Percentiles rank a stretch among this genome's conserved stretches.
Conservation (phyloP, 2,113 vertebrate species). For the Grallaria varia region DNA sequence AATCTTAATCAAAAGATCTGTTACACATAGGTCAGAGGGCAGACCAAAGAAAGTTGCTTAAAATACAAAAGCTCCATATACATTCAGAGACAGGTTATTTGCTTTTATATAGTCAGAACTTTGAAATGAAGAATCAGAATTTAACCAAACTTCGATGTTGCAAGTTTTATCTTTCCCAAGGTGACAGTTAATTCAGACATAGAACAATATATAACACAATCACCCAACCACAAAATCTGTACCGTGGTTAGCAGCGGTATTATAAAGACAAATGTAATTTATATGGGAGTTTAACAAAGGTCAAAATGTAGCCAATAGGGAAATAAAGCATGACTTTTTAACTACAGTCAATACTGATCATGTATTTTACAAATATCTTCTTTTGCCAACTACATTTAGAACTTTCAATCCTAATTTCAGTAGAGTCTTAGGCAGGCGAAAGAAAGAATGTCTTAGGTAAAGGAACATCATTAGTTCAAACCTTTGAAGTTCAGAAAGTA, state of each 20-base stretch:
- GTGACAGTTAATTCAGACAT: not conserved
- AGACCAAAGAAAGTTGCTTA: not conserved
- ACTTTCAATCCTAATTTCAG: not conserved
- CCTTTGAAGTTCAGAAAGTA: constrained; percentile 44
- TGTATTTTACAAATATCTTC: constrained; percentile 8
- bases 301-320: constrained; percentile 23
- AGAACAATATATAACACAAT: constrained; percentile 15
- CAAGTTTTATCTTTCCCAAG: constrained; percentile 6
- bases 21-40: not conserved
- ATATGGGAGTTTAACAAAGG: constrained; percentile 44
- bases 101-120: not conserved
- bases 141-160: constrained; percentile 9
- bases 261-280: constrained; percentile 47
- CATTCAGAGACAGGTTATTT: constrained; percentile 4
- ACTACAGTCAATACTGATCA: not conserved
- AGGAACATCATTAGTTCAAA: constrained; percentile 31
- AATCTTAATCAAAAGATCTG: constrained; percentile 28
- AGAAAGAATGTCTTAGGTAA: constrained; percentile 28
- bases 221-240: constrained; percentile 7
- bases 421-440: not conserved
- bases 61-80: not conserved
- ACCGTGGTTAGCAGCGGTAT: constrained; percentile 11
- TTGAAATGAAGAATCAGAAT: constrained; percentile 20
- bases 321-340: constrained; percentile 18
- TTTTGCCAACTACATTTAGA: not conserved